Base-by-base conservation (phyloP, 2,113 vertebrate genomes). In the Tetraodon nigroviridis region DNA sequence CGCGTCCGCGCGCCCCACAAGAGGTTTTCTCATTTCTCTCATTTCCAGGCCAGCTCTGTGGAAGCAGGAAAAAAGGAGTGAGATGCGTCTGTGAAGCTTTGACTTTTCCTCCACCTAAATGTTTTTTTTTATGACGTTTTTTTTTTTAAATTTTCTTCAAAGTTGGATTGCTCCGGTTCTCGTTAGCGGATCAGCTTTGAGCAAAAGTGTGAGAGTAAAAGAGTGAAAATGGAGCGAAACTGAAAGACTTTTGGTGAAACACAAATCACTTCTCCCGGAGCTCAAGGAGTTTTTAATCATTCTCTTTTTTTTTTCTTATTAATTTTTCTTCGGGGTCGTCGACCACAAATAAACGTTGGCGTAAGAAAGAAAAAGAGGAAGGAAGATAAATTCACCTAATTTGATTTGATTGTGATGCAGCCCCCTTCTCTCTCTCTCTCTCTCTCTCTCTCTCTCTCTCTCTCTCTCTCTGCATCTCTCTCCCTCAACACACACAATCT, bases 401-500 rank as follows among this genome's bases (percentile, higher is more conserved):
- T 87, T 65, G 68, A 82, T 84, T 88, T 87, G 84, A 81, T 77
- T 80, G 64, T 83, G 74, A 82, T 48, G 54, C 75, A 60, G 64
- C 44, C 67, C 42, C 41, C n/a, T 51, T 10, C 27, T 18, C 16
- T 16, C 27, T 46, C 0, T 60, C 50, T 16, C 57, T 16, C 19
- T 37, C 22, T 24, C 24, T 24, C 24, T 24, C 24, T 24, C 41
- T 16, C 45, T 10, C 27, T 18, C 16, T 16, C 27, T 40, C 0
- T 60, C 50, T 16, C 57, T 16, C 19, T 37, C 22, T 27, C 24
- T 27, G 24, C 24, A 4, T 27, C 24, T 27, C 24, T 27, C 24
- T 3, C 24, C 24, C 24, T 27, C 24, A 27, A 63, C 64, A 61
- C 54, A 65, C 60, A 62, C 59, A 19, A 69, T 48, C 87, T 92